Evolutionary conservation across 2,888 invertebrate genomes (phyloP), one percentile per base, ranked within the genome.

Genomic region (Abrostola tripartita): DNA sequence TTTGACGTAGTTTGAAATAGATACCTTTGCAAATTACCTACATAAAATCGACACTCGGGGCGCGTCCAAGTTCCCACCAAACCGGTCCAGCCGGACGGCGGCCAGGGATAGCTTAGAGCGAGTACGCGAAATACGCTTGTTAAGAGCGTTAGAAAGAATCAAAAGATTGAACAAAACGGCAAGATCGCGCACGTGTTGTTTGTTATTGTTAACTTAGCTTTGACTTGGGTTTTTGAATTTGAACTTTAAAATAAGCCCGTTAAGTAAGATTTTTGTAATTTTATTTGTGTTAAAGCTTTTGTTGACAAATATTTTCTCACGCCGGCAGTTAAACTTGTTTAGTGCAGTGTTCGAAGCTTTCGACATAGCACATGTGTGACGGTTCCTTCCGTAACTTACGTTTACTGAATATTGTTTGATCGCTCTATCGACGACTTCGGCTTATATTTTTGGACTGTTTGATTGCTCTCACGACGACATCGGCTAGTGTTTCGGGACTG

Each of bases 321-420:
- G 58, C 50, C 41, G 58, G 37, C 24, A 24, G 24, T 24, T 24
- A 24, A 24, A 24, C 24, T 24, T 24, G 24, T 24, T 24, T 24
- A 24, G 24, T 24, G 24, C 24, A 24, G 24, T 24, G 24, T 51
- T 51, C 12, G 58, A 58, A 58, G 51, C 51, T 51, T 58, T 58
- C 51, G 51, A 58, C n/a, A 36, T 58, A 35, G 58, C 58, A 35
- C 7, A 8, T 58, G 58, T 58, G 58, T 36, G 40, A 50, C 58
- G 58, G 58, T 58, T 58, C 58, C 58, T 58, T 58, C 50, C 50
- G 50, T 58, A 58, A 58, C 41, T 58, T 58, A 58, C 51, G 58
- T 58, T 58, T 58, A 58, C 58, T 58, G 35, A 11, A 40, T 58
- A 58, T 58, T 58, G 51, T 41, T 57, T 57, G 57, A 57, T 57